phyloP scores from a whole-genome alignment of 2,113 vertebrate species.

The Recurvirostra avosetta region DNA sequence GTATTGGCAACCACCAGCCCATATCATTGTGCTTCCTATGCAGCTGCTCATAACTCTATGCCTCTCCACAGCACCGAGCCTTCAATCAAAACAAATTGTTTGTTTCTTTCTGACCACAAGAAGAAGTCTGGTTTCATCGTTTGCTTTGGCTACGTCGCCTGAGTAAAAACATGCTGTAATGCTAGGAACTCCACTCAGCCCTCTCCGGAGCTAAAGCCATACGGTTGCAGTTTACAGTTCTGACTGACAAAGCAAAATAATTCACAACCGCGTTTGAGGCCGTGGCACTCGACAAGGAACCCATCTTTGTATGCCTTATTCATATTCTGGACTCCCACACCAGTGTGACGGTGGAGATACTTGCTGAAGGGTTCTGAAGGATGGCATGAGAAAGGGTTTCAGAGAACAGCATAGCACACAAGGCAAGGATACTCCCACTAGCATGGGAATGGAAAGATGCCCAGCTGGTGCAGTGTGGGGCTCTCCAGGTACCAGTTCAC shows the following conservation, averaged over 20 bases:
- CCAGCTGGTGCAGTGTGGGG: fast-evolving
- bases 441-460: neutral
- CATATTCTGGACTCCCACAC: fast-evolving
- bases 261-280: neutral
- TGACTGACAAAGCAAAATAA: constrained; percentile 25
- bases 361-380: neutral
- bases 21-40: neutral
- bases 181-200: neutral
- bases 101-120: constrained; percentile 55
- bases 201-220: neutral
- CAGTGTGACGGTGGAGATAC: fast-evolving
- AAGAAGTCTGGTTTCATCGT: constrained; percentile 41
- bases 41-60: constrained; percentile 4
- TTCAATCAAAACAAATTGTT: constrained; percentile 63
- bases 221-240: constrained; percentile 2
- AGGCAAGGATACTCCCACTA: neutral
- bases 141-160: neutral
- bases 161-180: neutral
- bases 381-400: neutral
- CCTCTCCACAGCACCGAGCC: neutral
- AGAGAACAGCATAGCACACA: fast-evolving
- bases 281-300: neutral
- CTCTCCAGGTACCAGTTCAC: neutral
- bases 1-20: neutral
- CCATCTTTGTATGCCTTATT: neutral